Evolutionary conservation across 1,140 invertebrate species (phyloP), one percentile per base, ranked within the genome.

Genomic region (Cryptotermes secundus): DNA sequence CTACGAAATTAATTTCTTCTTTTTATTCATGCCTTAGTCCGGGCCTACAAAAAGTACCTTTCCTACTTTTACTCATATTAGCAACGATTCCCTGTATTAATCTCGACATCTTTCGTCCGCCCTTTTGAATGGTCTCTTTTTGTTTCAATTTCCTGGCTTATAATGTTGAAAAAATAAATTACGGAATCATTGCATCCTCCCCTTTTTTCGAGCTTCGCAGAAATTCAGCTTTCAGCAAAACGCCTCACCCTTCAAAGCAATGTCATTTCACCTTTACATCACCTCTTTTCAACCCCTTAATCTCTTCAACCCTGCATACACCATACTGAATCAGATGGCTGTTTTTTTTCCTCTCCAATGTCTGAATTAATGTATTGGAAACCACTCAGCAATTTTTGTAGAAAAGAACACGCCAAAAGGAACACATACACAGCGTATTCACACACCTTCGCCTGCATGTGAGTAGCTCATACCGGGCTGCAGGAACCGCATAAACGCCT

Each of bases 341-440:
- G 59, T 16, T 72, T 72, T 72, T 72, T n/a, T 72, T 26, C 6
- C 14, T 3, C 53, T 59, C 12, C 53, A 22, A 59, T 72, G 59
- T 72, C 59, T 72, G 59, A 72, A 72, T 72, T 72, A 72, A 72
- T 72, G 59, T 72, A 72, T 72, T 31, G 59, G 59, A 72, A 72
- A 72, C 59, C 59, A 72, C 59, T 72, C 59, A 72, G 59, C 59
- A 72, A 72, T 72, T 72, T 72, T 72, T 72, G 59, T 72, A 72
- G 59, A 72, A 72, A 72, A 1, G 59, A 26, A 31, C 59, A 72
- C 26, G 14, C 59, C 59, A 72, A 72, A 72, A 72, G 59, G n/a
- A 72, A 72, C 59, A 31, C 59, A 59, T 19, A 59, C 26, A 59
- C 53, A 59, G 53, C 19, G 19, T 22, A 72, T 31, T 72, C 59